phyloP scores from a whole-genome alignment of 2,888 invertebrate genomes.

The Pseudococcus viburni region DNA sequence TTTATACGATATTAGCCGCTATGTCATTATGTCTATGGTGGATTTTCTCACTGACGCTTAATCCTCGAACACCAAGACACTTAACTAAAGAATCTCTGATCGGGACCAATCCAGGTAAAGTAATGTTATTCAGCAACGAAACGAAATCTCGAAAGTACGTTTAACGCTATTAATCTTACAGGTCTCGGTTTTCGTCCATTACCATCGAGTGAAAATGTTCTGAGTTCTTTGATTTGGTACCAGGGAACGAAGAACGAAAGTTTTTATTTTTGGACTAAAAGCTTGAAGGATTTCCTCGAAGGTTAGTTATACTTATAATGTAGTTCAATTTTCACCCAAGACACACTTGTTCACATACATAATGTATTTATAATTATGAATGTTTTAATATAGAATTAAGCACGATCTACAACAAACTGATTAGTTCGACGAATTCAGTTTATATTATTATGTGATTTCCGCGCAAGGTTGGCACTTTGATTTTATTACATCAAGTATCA shows the following conservation, averaged over 20 bases:
- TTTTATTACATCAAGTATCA: conserved; percentile 38
- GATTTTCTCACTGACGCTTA: conserved; percentile 92
- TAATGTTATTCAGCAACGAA: not conserved
- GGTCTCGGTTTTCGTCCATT: conserved; percentile 94
- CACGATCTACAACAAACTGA: conserved; percentile 36
- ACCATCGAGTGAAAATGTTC: conserved; percentile 85
- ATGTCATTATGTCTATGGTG: conserved; percentile 95
- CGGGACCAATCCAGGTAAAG: conserved; percentile 90
- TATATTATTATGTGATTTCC: conserved; percentile 27
- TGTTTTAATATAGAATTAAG: conserved; percentile 54
- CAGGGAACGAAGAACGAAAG: conserved; percentile 84
- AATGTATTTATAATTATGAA: conserved; percentile 20
- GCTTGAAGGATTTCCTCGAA: conserved; percentile 82
- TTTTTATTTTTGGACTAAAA: conserved; percentile 84
- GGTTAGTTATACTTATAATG: conserved; percentile 75
- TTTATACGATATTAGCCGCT: conserved; percentile 92
- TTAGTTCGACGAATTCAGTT: conserved; percentile 50
- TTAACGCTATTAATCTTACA: conserved; percentile 69
- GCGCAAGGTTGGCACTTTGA: not conserved
- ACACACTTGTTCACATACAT: conserved; percentile 39
- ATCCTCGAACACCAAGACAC: conserved; percentile 92
- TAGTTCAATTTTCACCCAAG: not conserved
- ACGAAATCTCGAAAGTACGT: not conserved
- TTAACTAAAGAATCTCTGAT: conserved; percentile 88
- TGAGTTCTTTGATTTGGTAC: conserved; percentile 97